phyloP scores from a whole-genome alignment of 2,113 vertebrate genomes.

The Struthio camelus region DNA sequence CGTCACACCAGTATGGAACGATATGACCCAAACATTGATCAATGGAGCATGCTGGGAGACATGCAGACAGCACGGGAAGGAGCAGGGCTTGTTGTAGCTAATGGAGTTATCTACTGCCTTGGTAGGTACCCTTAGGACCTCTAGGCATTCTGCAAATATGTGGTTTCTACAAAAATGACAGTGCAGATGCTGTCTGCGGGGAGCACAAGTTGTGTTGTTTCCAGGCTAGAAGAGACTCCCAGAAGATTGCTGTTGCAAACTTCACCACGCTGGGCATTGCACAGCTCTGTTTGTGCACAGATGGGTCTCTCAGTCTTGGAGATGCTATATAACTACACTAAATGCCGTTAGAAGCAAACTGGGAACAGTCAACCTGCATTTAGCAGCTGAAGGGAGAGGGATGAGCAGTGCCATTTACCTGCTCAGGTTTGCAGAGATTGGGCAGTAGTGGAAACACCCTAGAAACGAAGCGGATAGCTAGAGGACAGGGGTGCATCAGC shows the following conservation, averaged over 20 bases:
- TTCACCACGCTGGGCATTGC: background rate
- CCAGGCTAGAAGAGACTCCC: background rate
- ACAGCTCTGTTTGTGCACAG: background rate
- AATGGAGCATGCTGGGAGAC: conserved; percentile 99
- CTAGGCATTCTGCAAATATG: background rate
- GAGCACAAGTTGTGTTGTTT: accelerated
- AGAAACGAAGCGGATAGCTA: background rate
- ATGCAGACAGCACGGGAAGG: conserved; percentile 99
- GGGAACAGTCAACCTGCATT: background rate
- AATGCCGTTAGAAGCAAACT: background rate
- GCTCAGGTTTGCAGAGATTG: background rate
- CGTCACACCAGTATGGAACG: conserved; percentile 99
- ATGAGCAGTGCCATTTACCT: background rate
- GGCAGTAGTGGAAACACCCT: background rate
- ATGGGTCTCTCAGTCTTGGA: background rate
- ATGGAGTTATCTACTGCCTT: conserved; percentile 95
- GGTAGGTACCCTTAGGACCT: conserved; percentile 73
- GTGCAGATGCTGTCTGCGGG: background rate
- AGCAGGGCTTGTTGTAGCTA: conserved; percentile 94
- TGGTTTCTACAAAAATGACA: background rate
- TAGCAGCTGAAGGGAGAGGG: accelerated
- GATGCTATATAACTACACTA: background rate
- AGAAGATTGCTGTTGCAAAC: background rate
- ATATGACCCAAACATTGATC: conserved; percentile 98
- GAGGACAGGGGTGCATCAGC: background rate